Evolutionary conservation across 2,797 vertebrate species (phyloP).

Genomic region (Acanthurus lineatus): DNA sequence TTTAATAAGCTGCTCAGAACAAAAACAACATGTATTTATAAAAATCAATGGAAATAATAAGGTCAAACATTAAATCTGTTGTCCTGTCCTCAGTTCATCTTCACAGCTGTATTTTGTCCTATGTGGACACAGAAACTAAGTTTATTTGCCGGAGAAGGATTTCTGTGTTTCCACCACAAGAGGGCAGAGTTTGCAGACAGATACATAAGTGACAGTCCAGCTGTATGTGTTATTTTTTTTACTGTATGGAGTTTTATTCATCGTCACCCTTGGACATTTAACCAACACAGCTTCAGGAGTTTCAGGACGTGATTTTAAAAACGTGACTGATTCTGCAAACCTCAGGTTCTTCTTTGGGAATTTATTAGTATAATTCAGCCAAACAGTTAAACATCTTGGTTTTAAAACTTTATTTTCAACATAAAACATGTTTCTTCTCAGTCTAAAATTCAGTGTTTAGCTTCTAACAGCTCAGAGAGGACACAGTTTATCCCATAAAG

Average conservation of each 20-base stretch:
- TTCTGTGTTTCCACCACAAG: slow-evolving; percentile 38
- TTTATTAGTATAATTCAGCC: too few species aligned
- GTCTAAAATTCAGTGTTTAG: slow-evolving; percentile 1
- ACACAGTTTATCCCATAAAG: neutral
- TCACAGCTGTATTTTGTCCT: neutral
- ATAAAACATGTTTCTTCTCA: neutral
- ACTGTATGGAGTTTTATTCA: too few species aligned
- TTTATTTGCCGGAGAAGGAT: neutral
- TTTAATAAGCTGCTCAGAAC: too few species aligned
- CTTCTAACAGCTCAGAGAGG: neutral
- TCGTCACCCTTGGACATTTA: too few species aligned
- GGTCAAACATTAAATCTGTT: too few species aligned
- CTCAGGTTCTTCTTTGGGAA: too few species aligned
- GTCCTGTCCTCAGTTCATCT: too few species aligned
- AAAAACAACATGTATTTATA: neutral
- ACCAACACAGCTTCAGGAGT: too few species aligned
- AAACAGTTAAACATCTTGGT: neutral
- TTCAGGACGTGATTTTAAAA: too few species aligned
- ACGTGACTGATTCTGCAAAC: too few species aligned
- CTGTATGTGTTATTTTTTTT: too few species aligned
- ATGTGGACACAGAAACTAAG: neutral
- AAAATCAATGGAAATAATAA: too few species aligned
- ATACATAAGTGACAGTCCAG: neutral
- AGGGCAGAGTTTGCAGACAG: slow-evolving; percentile 36
- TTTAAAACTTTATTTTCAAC: neutral